These are phyloP conservation scores for Lepus americanus DNA, from an alignment of 2,113 vertebrate species.

Conservation along the genomic window DNA sequence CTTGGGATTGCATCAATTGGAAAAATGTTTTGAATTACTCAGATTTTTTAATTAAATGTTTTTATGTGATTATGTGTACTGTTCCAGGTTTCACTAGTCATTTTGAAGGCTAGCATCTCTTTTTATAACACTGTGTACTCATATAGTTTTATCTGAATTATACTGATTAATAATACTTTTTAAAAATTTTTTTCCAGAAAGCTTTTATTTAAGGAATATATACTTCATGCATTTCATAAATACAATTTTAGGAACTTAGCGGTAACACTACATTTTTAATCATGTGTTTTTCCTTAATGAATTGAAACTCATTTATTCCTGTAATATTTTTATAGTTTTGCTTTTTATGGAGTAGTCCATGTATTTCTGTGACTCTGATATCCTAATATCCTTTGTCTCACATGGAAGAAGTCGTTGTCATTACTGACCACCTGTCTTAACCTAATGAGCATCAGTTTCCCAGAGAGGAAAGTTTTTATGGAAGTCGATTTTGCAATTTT, in stretches of 20 bases:
- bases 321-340: neutral
- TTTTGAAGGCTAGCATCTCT: conserved; percentile 3
- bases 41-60: neutral
- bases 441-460: neutral
- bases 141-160: neutral
- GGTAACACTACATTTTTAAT: neutral
- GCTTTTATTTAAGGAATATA: too few relatives aligned
- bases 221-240: too few relatives aligned
- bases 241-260: too few relatives aligned
- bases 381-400: conserved; percentile 4
- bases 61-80: neutral
- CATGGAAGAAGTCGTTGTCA: neutral
- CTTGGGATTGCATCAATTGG: neutral
- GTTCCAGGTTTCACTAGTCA: neutral
- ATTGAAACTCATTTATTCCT: neutral
- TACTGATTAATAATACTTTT: neutral
- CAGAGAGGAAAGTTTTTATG: neutral
- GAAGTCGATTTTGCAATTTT: neutral
- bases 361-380: neutral
- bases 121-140: neutral
- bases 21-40: neutral
- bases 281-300: neutral
- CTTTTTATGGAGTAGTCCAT: neutral
- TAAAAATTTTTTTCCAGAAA: too few relatives aligned
- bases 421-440: neutral